Percentiles rank a stretch among this genome's conserved stretches.
Evolutionary conservation across 2,888 invertebrate species (phyloP).

Genomic region (Trilocha varians): DNA sequence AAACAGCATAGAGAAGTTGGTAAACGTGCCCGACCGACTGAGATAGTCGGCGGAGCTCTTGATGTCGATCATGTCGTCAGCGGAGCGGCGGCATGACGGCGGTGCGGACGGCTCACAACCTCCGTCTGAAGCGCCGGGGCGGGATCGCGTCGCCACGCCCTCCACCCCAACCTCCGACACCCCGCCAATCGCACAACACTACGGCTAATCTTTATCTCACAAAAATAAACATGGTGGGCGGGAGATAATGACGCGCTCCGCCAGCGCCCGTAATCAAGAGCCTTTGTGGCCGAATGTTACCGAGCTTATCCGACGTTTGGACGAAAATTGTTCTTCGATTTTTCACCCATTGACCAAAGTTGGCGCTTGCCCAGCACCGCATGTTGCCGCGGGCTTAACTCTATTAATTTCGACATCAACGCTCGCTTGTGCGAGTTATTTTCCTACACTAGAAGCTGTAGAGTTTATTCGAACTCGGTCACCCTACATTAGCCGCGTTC

Average conservation of each 20-base stretch:
- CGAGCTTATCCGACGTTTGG: conserved; percentile 53
- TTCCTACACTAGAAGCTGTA: neutral
- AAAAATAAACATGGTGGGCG: conserved; percentile 71
- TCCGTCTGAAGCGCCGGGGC: conserved; percentile 11
- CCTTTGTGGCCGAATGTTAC: conserved; percentile 63
- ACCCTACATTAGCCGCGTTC: too few species aligned
- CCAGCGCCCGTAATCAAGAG: conserved; percentile 60
- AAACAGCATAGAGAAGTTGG: conserved; percentile 96
- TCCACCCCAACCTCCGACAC: conserved; percentile 21
- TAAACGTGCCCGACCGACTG: conserved; percentile 91
- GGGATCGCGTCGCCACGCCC: conserved; percentile 18
- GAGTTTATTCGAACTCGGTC: too few species aligned
- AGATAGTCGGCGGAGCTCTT: conserved; percentile 93
- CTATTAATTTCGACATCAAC: neutral
- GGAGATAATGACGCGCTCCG: conserved; percentile 64
- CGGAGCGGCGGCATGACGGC: conserved; percentile 41
- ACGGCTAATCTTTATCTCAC: conserved; percentile 70
- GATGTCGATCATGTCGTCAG: conserved; percentile 86
- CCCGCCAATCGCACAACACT: conserved; percentile 62
- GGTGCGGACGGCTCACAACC: conserved; percentile 37
- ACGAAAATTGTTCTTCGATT: conserved; percentile 49
- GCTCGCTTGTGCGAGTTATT: neutral
- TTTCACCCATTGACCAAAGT: conserved; percentile 33
- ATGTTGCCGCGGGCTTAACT: conserved; percentile 36
- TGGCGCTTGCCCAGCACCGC: conserved; percentile 16